A percentile compares a stretch with the other conserved stretches of the same genome.
phyloP scores from a whole-genome alignment of 2,113 vertebrate species.

The pig (Sus scrofa) region DNA sequence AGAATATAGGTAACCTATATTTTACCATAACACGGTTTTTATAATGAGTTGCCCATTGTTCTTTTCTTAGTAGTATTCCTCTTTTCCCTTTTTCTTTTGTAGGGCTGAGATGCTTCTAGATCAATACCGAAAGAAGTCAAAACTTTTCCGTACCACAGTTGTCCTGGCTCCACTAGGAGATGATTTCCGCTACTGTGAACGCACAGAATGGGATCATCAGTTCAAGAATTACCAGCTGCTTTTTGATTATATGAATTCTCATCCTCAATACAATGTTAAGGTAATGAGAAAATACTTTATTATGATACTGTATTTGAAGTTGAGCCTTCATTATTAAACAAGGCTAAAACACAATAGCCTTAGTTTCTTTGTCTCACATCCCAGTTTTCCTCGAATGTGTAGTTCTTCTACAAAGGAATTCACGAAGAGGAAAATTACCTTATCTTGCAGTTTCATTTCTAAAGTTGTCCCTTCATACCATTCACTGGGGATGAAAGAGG shows the following conservation, averaged over 20 bases:
- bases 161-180: constrained; percentile 94
- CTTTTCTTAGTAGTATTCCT: background rate
- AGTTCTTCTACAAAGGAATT: background rate
- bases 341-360: background rate
- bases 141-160: constrained; percentile 94
- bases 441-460: background rate
- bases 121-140: constrained; percentile 97
- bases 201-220: constrained; percentile 95
- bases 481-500: background rate
- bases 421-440: background rate
- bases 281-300: constrained; percentile 84
- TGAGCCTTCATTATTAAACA: background rate
- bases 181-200: constrained; percentile 94
- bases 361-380: background rate
- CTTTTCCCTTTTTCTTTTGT: background rate
- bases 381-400: background rate
- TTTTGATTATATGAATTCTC: constrained; percentile 95
- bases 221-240: constrained; percentile 96
- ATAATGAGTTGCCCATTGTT: background rate
- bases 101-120: constrained; percentile 95
- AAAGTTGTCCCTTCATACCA: background rate
- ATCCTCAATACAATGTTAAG: constrained; percentile 93
- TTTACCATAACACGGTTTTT: background rate
- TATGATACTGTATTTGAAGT: background rate
- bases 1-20: background rate